phyloP scores from a whole-genome alignment of 2,888 invertebrate species.

The Gari tellinella region DNA sequence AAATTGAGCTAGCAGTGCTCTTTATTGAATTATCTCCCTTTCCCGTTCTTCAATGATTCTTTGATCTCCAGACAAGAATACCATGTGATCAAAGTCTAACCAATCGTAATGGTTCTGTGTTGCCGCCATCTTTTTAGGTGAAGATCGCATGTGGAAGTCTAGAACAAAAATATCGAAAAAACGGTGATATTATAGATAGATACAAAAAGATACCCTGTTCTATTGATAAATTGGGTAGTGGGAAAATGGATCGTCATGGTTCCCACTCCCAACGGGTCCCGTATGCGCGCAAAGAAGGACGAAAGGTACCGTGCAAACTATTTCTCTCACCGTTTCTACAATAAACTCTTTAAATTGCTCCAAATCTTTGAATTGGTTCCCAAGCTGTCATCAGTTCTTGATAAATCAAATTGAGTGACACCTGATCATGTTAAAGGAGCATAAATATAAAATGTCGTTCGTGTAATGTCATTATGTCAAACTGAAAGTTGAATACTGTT shows the following conservation, averaged over 20 bases:
- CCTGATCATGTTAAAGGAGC: no score
- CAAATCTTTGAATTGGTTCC: no score
- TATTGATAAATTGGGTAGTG: conserved; percentile 28
- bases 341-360: no score
- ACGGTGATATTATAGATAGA: neutral
- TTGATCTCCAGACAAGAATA: conserved; percentile 26
- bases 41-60: conserved; percentile 7
- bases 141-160: conserved; percentile 51
- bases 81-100: conserved; percentile 65
- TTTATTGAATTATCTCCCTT: conserved; percentile 18
- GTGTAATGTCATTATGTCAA: no score
- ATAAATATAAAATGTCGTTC: no score
- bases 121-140: conserved; percentile 75
- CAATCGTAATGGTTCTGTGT: conserved; percentile 62
- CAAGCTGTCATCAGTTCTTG: no score
- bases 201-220: conserved; percentile 22
- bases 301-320: conserved; percentile 33
- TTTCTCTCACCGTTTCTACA: no score
- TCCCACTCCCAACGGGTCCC: conserved; percentile 54
- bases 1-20: no score
- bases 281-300: conserved; percentile 41
- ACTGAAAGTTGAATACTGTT: no score
- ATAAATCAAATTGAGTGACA: no score
- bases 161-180: neutral
- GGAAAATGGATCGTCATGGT: conserved; percentile 55